These are phyloP conservation scores for Mola mola DNA, from an alignment of 2,113 vertebrate genomes.

Conservation along the genomic window DNA sequence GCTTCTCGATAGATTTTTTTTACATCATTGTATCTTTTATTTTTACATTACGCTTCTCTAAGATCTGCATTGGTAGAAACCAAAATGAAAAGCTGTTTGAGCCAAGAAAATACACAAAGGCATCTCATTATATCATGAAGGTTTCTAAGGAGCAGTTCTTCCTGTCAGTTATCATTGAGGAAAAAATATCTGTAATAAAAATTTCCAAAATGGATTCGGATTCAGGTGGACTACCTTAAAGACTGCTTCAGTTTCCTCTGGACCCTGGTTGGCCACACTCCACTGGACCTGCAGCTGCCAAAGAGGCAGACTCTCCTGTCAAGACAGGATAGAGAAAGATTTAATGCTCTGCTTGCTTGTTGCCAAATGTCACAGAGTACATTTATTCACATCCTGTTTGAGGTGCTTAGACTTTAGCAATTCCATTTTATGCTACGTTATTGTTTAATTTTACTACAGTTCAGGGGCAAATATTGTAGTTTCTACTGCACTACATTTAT, in stretches of 20 bases:
- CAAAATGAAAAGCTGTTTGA: not conserved
- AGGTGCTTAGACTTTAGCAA: too few species aligned
- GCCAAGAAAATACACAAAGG: not conserved
- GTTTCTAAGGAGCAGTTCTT: not conserved
- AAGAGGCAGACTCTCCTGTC: conserved; percentile 86
- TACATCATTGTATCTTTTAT: not conserved
- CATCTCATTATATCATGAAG: not conserved
- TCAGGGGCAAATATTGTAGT: too few species aligned
- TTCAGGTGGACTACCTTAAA: conserved; percentile 85
- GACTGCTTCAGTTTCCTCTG: conserved; percentile 84
- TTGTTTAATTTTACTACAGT: too few species aligned
- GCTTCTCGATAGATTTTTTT: not conserved
- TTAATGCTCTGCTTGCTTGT: too few species aligned
- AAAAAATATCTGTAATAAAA: too few species aligned
- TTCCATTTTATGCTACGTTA: too few species aligned
- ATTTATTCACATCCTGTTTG: too few species aligned
- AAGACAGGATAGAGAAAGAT: not conserved
- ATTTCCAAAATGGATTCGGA: not conserved
- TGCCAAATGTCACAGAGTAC: too few species aligned
- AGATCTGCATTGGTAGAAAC: not conserved
- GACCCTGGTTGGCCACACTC: conserved; percentile 80
- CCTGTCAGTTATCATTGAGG: not conserved
- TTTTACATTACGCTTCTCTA: not conserved
- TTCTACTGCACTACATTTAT: too few species aligned
- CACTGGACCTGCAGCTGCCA: conserved; percentile 91